Base-by-base conservation (phyloP, 1,140 invertebrate species). In the Ectropis grisescens region DNA sequence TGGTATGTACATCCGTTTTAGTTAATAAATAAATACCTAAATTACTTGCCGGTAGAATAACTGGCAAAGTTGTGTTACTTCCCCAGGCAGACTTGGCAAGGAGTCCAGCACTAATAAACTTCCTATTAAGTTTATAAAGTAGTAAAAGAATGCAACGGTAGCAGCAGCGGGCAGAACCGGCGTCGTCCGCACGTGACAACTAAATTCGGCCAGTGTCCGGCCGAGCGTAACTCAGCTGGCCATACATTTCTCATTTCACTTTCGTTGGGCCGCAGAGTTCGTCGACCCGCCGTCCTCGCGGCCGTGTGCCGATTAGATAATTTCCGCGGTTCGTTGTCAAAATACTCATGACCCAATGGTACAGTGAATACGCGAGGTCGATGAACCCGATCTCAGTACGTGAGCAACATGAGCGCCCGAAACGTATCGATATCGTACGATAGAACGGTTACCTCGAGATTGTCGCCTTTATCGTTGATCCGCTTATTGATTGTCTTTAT, bases 271-370 rank as follows among this genome's bases (percentile, higher is more conserved):
- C 51, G 41, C 47, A 41, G 57, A 41, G 75, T n/a, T 80, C 71
- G 53, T 58, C 66, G 69, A 59, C 58, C 71, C 53, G 36, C 40
- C 55, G 75, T 76, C 69, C 71, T 76, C 71, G 70, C 60, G 54
- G 48, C 67, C 66, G 72, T 60, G 71, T 75, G 70, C 75, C 68
- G 71, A 69, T 80, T 80, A 80, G 70, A 80, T 80, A 80, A 80
- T 80, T 79, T 71, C 68, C 71, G 65, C 62, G 64, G 59, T 68
- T 61, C 75, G 68, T 75, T 80, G 75, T 80, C 75, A 80, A 80
- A 80, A 76, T 80, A 80, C 68, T 75, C 65, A 60, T 80, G 71
- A 76, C 75, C 75, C 57, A 80, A 69, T 80, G 75, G 62, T 76
- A 80, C 71, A 76, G 55, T 80, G 71, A 80, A 62, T 68, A 58